Percentiles rank a stretch among this genome's conserved stretches.
Conservation (phyloP, 2,888 invertebrate species). For the Molorchus minor region DNA sequence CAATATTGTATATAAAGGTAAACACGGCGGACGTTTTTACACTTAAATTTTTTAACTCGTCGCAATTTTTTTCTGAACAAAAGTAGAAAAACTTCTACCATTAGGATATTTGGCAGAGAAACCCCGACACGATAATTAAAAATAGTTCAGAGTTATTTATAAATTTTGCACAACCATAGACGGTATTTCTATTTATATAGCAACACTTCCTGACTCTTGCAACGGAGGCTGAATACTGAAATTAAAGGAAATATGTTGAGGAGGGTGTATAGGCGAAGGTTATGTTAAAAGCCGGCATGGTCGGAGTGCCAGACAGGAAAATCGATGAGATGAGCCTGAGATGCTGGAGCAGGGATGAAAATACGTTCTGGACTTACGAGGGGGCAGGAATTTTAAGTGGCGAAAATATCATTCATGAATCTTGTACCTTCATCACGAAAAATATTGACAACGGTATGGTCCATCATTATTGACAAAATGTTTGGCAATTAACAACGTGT, state of each 20-base stretch:
- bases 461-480: too few species aligned
- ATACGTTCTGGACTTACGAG: too few species aligned
- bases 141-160: constrained; percentile 36
- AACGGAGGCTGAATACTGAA: constrained; percentile 23
- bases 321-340: constrained; percentile 22
- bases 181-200: constrained; percentile 38
- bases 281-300: constrained; percentile 15
- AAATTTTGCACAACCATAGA: constrained; percentile 34
- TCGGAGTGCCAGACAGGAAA: constrained; percentile 4
- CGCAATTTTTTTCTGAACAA: constrained; percentile 1
- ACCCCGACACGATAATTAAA: constrained; percentile 25
- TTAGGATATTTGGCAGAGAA: constrained; percentile 20
- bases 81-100: background rate
- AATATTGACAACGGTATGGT: too few species aligned
- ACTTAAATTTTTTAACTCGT: background rate
- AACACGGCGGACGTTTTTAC: background rate
- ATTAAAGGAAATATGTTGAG: constrained; percentile 14
- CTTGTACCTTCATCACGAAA: too few species aligned
- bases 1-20: too few species aligned
- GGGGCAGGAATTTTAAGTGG: too few species aligned
- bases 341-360: constrained; percentile 23
- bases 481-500: too few species aligned
- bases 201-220: constrained; percentile 28
- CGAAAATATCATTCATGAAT: too few species aligned
- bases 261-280: constrained; percentile 13